Percentiles rank a stretch among this genome's conserved stretches.
These are phyloP conservation scores for Spilogale gracilis DNA, from an alignment of 2,113 vertebrate species.

Conservation along the genomic window DNA sequence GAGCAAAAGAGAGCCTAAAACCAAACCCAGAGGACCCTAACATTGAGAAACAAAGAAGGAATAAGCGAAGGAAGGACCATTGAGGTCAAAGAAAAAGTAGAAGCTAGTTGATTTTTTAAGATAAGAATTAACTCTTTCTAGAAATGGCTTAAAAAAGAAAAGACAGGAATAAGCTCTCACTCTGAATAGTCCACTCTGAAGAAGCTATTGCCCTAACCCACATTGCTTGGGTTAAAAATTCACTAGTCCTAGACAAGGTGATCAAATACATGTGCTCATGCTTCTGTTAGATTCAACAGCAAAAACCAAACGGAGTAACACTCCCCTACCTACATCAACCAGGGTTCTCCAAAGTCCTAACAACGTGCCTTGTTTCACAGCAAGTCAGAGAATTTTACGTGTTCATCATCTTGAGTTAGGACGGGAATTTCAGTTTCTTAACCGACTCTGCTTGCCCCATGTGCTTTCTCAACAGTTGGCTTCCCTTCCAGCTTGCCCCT, in stretches of 20 bases:
- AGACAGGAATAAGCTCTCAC: background rate
- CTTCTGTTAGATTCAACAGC: background rate
- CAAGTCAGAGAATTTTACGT: background rate
- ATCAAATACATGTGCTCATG: background rate
- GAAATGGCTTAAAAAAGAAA: background rate
- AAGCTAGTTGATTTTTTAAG: background rate
- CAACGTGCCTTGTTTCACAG: background rate
- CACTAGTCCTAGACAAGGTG: background rate
- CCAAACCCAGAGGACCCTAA: background rate
- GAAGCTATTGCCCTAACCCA: background rate
- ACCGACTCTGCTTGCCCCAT: background rate
- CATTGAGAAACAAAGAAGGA: background rate
- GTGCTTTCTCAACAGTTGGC: background rate
- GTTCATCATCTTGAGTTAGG: background rate
- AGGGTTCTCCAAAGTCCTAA: background rate
- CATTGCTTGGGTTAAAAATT: background rate
- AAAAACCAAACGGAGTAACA: background rate
- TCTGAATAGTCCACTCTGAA: background rate
- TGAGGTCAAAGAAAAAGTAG: background rate
- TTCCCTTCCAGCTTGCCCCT: conserved; percentile 31
- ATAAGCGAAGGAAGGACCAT: background rate
- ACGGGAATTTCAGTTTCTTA: background rate
- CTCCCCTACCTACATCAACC: background rate
- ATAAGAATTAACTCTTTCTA: background rate
- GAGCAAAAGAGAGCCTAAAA: background rate